Evolutionary conservation across 2,113 vertebrate genomes (phyloP).

Genomic region (Orthonyx spaldingii): DNA sequence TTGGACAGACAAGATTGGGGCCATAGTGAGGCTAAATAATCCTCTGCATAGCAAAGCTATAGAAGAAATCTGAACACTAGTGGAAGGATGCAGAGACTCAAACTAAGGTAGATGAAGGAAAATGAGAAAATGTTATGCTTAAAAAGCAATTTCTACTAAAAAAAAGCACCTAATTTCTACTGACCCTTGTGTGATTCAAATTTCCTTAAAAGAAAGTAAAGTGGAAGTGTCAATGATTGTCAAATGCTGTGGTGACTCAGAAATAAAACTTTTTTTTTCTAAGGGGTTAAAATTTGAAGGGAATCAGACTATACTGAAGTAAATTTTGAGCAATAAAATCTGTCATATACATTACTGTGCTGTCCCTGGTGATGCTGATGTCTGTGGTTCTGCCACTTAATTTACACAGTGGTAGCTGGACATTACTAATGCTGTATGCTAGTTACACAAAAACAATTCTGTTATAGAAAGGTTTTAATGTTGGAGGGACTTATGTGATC

Average conservation of each 20-base stretch:
- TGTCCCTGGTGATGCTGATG: rapidly evolving
- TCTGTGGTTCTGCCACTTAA: not conserved
- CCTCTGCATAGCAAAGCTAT: not conserved
- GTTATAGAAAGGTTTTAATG: not conserved
- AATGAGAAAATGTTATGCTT: not conserved
- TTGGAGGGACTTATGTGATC: not conserved
- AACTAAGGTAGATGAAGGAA: not conserved
- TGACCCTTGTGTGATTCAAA: not conserved
- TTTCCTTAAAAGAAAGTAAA: not conserved
- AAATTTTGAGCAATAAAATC: not conserved
- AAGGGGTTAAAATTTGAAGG: not conserved
- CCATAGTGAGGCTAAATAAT: not conserved
- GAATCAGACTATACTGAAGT: not conserved
- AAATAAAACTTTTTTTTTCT: not conserved
- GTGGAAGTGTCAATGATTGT: not conserved
- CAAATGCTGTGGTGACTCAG: not conserved
- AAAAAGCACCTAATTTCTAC: not conserved
- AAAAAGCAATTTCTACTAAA: not conserved
- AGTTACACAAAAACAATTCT: not conserved
- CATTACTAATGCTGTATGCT: not conserved
- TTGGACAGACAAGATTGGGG: not conserved
- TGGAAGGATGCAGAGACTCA: not conserved
- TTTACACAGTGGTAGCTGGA: not conserved
- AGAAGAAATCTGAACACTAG: not conserved
- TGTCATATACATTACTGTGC: not conserved